These are phyloP conservation scores for Mesorhabditis belari DNA, from an alignment of 2,888 invertebrate species.

Conservation along the genomic window DNA sequence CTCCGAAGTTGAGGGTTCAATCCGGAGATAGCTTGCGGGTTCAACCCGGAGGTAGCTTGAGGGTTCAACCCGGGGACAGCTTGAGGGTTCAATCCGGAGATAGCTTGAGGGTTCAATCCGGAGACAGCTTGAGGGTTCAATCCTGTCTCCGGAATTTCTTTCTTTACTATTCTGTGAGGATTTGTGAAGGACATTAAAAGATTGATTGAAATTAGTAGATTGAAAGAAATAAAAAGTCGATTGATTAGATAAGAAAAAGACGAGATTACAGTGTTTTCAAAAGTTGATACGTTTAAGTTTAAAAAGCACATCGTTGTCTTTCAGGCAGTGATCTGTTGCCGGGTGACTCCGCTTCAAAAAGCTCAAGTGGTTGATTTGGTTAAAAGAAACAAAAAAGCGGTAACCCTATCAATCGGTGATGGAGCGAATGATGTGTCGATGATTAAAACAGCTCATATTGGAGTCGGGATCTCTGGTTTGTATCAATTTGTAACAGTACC, in stretches of 20 bases:
- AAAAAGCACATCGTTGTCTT: neutral
- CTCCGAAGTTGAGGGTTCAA: too few species aligned
- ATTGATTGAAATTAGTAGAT: too few species aligned
- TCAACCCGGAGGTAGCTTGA: too few species aligned
- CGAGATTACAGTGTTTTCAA: neutral
- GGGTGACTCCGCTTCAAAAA: slow-evolving; percentile 95
- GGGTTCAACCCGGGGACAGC: too few species aligned
- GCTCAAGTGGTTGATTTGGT: slow-evolving; percentile 95
- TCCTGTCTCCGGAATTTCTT: too few species aligned
- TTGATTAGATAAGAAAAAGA: neutral
- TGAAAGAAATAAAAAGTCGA: neutral
- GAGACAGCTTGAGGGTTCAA: too few species aligned
- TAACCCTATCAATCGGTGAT: slow-evolving; percentile 94
- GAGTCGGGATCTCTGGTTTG: slow-evolving; percentile 81
- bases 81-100: too few species aligned
- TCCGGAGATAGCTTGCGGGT: too few species aligned
- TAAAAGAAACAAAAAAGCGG: slow-evolving; percentile 75
- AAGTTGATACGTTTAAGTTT: neutral
- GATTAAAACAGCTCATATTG: slow-evolving; percentile 99
- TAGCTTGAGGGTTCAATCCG: too few species aligned
- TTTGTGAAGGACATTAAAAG: too few species aligned
- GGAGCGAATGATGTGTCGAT: slow-evolving; percentile 97
- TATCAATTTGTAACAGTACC: neutral
- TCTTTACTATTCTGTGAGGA: too few species aligned
- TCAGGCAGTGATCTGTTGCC: slow-evolving; percentile 91